Evolutionary conservation across 2,797 vertebrate genomes (phyloP), one percentile per base, ranked within the genome.

Genomic region (Platalea minor): DNA sequence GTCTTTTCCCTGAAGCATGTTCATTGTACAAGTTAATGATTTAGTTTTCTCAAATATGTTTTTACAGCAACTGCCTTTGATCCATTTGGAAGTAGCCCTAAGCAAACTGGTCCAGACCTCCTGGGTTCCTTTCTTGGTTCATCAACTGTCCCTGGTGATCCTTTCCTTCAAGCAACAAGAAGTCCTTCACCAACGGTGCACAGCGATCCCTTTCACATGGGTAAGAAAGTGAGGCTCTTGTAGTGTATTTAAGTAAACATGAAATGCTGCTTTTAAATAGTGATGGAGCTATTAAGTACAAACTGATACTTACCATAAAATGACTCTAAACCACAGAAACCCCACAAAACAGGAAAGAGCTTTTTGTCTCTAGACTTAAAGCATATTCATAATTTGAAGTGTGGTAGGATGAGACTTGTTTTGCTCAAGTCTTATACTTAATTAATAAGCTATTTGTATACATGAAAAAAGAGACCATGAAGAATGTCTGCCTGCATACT

Each of bases 111-210:
- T 89, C 99, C 99, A 88, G 99, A 99, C 97, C 97, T 99, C 96
- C 98, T 99, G 97, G 98, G 99, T 19, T 98, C 99, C 67, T 99
- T 99, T 93, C 98, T 99, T 54, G 98, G 98, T 94, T 98, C 98
- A 96, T 98, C 99, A 97, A 98, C 98, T 87, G 91, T 97, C 94
- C 98, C 98, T 78, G 97, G 98, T 76, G 99, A 99, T 97, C 98
- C 99, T 89, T 99, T 99, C 96, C 98, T 99, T 96, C 99, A 99
- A 97, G 98, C 98, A 63, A 98, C 99, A 78, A 98, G 98, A 96
- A 99, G 99, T 95, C 99, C 99, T 89, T 99, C 99, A 69, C 99
- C 99, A 88, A 99, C 98, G 56, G 97, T 99, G 95, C 99, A 99
- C 94, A 97, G 97, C 11, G 97, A 98, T 88, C 98, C 97, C 81